A percentile compares a stretch with the other conserved stretches of the same genome.
phyloP scores from a whole-genome alignment of 2,113 vertebrate genomes.

The Phylloscopus trochilus region DNA sequence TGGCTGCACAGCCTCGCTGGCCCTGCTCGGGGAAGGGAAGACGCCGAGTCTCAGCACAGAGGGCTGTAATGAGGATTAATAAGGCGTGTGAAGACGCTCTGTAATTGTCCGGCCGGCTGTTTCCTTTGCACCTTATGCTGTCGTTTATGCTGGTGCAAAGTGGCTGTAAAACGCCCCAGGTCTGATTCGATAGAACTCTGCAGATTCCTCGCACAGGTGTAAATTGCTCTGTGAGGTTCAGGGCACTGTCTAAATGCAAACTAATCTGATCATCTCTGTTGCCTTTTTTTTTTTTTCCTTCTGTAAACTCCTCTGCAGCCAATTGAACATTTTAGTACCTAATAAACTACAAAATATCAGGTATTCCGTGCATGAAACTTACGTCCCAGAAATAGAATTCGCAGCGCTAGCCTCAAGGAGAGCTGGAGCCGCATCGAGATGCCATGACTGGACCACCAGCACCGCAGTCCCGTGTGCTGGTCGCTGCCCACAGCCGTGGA shows the following conservation, averaged over 20 bases:
- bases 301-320: neutral
- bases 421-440: neutral
- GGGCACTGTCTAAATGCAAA: neutral
- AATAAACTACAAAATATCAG: neutral
- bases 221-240: slow-evolving; percentile 45
- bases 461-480: neutral
- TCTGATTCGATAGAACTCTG: neutral
- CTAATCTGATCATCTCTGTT: neutral
- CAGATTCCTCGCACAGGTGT: slow-evolving; percentile 29
- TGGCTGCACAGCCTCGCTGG: neutral
- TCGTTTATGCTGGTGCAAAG: slow-evolving; percentile 47
- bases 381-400: neutral
- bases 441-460: neutral
- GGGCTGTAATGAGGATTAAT: slow-evolving; percentile 66
- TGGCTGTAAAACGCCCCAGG: slow-evolving; percentile 52
- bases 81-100: slow-evolving; percentile 50
- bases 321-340: neutral
- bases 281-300: neutral
- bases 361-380: neutral
- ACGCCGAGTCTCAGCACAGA: slow-evolving; percentile 13
- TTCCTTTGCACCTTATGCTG: slow-evolving; percentile 65
- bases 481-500: neutral
- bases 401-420: neutral
- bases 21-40: neutral
- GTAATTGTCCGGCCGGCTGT: slow-evolving; percentile 60